A percentile compares a stretch with the other conserved stretches of the same genome.
These are phyloP conservation scores for Parazoanthus atlanticus DNA, from an alignment of 92 coral and sea anemone genomes.

Conservation along the genomic window DNA sequence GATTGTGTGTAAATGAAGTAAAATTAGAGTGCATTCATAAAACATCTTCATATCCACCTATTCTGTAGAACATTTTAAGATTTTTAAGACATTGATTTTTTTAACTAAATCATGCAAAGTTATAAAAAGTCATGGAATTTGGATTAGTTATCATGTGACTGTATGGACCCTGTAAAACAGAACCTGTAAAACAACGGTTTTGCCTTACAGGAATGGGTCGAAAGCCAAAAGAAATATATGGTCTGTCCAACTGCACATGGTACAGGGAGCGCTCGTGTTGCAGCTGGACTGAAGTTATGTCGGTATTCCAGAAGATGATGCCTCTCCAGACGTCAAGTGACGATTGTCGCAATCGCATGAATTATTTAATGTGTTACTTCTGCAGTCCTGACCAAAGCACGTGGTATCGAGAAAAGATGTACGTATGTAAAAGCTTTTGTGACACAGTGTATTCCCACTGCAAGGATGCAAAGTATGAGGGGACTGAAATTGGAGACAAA, in stretches of 20 bases:
- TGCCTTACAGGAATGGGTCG: constrained; percentile 73
- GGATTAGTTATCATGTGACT: too few relatives aligned
- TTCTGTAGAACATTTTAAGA: too few relatives aligned
- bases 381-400: constrained; percentile 88
- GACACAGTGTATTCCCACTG: constrained; percentile 71
- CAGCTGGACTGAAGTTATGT: constrained; percentile 92
- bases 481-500: constrained; percentile 57
- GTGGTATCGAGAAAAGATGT: constrained; percentile 71
- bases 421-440: constrained; percentile 77
- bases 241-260: constrained; percentile 98
- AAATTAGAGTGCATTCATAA: too few relatives aligned
- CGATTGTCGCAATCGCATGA: constrained; percentile 83
- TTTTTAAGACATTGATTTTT: too few relatives aligned
- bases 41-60: too few relatives aligned
- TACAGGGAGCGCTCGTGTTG: constrained; percentile 91
- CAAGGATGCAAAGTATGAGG: constrained; percentile 75
- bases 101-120: too few relatives aligned
- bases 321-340: constrained; percentile 65
- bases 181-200: neutral
- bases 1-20: too few relatives aligned
- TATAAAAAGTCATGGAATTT: too few relatives aligned
- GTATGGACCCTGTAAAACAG: neutral
- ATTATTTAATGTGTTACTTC: constrained; percentile 94
- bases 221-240: constrained; percentile 86
- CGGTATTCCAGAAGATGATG: constrained; percentile 82